These are phyloP conservation scores for Lepidocyrtinus sp. DNA, from an alignment of 2,888 invertebrate species.

Conservation along the genomic window DNA sequence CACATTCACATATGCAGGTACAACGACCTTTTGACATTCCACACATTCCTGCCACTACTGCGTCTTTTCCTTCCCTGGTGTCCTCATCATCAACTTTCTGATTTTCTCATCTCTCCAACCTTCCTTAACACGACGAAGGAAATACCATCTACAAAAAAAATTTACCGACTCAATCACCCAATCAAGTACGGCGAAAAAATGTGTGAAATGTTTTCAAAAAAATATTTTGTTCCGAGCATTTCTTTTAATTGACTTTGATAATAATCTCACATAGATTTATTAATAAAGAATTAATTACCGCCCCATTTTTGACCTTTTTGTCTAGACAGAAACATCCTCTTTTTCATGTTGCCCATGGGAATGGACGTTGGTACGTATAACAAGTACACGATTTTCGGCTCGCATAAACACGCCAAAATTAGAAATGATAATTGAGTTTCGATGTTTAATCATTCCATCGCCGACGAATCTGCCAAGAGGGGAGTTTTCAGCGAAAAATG, in stretches of 20 bases:
- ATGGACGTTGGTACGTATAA: background rate
- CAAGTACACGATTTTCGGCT: background rate
- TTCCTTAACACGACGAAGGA: too few species aligned
- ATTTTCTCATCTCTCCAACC: too few species aligned
- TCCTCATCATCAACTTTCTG: background rate
- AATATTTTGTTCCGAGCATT: too few species aligned
- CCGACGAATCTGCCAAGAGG: too few species aligned
- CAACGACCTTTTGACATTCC: constrained; percentile 54
- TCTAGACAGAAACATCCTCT: background rate
- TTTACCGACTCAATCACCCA: too few species aligned
- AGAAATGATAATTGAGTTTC: constrained; percentile 1
- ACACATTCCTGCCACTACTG: constrained; percentile 41
- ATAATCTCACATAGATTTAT: too few species aligned
- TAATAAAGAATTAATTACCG: too few species aligned
- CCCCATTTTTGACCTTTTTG: background rate
- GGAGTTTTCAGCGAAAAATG: too few species aligned
- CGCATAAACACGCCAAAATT: background rate
- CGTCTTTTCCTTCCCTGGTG: constrained; percentile 17
- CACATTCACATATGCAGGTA: constrained; percentile 24
- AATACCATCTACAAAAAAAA: too few species aligned
- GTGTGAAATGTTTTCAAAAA: too few species aligned
- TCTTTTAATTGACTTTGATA: too few species aligned
- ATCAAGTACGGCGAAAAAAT: too few species aligned
- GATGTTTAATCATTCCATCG: background rate
- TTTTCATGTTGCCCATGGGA: background rate